Conservation (phyloP, 2,797 vertebrate species). For the Dendrocincla tyrannina region DNA sequence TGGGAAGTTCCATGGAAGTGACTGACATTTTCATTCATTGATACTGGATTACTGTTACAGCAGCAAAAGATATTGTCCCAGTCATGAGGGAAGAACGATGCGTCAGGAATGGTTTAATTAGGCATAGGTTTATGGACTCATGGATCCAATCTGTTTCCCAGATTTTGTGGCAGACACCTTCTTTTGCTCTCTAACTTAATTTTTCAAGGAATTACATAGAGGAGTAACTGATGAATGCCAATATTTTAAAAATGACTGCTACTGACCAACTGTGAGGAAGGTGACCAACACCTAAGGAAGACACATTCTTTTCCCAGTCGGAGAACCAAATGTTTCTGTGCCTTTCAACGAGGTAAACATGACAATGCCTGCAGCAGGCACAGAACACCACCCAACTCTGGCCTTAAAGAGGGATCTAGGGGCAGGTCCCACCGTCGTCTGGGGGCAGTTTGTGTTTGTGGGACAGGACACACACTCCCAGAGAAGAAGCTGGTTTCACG, state of each 20-base stretch:
- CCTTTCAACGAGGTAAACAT: neutral
- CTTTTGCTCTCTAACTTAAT: neutral
- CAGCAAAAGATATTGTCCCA: neutral
- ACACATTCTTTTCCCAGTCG: neutral
- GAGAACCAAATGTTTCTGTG: neutral
- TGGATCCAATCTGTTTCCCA: neutral
- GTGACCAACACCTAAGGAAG: neutral
- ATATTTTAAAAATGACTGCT: neutral
- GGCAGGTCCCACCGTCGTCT: neutral
- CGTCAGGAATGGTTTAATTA: neutral
- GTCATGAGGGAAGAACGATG: neutral
- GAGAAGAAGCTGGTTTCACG: neutral
- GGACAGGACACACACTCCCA: neutral
- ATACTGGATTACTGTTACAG: conserved; percentile 20
- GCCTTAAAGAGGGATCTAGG: neutral
- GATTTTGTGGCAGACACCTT: neutral
- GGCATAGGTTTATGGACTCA: neutral
- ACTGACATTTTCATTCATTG: conserved; percentile 2
- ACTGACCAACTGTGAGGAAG: neutral
- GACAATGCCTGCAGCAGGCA: neutral
- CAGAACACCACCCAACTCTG: neutral
- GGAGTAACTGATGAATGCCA: neutral
- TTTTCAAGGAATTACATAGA: neutral
- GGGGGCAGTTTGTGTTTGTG: neutral
- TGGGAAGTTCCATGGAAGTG: conserved; percentile 1